Percentiles rank a stretch among this genome's conserved stretches.
phyloP scores from a whole-genome alignment of 2,888 invertebrate species.

The Cryptosula pallasiana region DNA sequence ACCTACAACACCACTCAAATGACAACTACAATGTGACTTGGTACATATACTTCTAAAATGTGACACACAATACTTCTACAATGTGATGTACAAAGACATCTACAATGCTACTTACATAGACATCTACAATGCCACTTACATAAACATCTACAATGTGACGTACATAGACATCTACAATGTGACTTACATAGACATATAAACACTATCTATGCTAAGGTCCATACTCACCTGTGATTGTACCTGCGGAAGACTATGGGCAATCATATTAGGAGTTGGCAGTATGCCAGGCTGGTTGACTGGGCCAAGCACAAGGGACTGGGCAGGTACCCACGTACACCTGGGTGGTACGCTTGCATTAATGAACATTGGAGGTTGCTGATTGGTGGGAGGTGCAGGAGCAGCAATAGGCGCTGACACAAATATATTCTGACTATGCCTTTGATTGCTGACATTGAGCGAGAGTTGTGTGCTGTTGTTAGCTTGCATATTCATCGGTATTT shows the following conservation, averaged over 20 bases:
- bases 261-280: not conserved
- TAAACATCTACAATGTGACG: too few species aligned
- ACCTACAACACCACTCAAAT: not conserved
- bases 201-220: too few species aligned
- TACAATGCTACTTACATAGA: too few species aligned
- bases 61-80: too few species aligned
- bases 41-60: too few species aligned
- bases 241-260: not conserved
- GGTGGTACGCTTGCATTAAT: not conserved
- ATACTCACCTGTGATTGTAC: not conserved
- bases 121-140: too few species aligned
- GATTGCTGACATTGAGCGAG: not conserved
- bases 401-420: not conserved
- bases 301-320: not conserved
- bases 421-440: not conserved
- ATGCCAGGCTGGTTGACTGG: not conserved
- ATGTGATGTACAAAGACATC: too few species aligned
- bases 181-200: too few species aligned
- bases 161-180: too few species aligned
- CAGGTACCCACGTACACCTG: constrained; percentile 7
- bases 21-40: too few species aligned
- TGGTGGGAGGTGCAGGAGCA: not conserved
- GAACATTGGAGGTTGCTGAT: not conserved
- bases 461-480: not conserved
- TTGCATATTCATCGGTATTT: not conserved